Evolutionary conservation across 2,113 vertebrate genomes (phyloP).

Genomic region (Megaptera novaeangliae): DNA sequence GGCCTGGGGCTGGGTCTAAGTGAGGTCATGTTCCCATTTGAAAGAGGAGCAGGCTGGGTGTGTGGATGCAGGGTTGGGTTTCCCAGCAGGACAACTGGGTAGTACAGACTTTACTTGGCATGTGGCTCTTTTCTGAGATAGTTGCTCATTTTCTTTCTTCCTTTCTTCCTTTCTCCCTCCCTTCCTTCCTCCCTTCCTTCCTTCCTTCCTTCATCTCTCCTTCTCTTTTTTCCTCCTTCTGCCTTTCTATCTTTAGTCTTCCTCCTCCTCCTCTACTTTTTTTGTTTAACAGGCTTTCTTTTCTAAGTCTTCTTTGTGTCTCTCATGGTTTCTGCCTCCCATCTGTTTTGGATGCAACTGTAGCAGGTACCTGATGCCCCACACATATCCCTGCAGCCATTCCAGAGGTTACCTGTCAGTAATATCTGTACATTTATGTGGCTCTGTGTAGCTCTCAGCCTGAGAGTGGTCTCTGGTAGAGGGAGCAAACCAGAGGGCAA

Average conservation of each 20-base stretch:
- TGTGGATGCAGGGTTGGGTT: background rate
- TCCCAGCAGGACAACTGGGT: background rate
- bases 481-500: background rate
- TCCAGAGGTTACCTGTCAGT: background rate
- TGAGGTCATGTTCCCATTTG: background rate
- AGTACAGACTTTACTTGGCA: background rate
- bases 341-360: background rate
- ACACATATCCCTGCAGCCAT: no score
- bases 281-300: background rate
- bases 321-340: background rate
- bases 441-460: background rate
- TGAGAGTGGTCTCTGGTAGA: background rate
- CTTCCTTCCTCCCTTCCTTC: no score
- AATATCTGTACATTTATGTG: background rate
- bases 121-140: background rate
- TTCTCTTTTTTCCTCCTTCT: no score
- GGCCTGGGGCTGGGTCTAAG: background rate
- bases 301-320: background rate
- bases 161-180: accelerated
- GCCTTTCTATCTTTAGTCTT: no score
- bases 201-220: no score
- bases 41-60: background rate
- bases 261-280: no score
- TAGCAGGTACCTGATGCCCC: background rate
- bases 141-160: background rate